Percentiles rank a stretch among this genome's conserved stretches.
Evolutionary conservation across 2,888 invertebrate genomes (phyloP).

Genomic region (Lordiphosa fenestrarum): DNA sequence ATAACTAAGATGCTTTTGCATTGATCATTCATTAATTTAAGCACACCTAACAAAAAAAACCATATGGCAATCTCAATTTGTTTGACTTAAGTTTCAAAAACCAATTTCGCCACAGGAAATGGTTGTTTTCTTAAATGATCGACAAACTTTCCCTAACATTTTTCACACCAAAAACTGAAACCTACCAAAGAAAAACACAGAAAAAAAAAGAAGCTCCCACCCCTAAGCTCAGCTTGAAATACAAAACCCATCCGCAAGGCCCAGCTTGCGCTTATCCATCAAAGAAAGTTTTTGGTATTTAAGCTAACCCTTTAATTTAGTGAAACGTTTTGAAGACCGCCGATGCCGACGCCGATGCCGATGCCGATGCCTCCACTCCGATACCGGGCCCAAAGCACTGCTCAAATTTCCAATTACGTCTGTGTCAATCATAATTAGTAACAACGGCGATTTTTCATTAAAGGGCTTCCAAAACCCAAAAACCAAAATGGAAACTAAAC

Average conservation of each 20-base stretch:
- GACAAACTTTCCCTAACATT: conserved; percentile 56
- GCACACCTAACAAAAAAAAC: too few relatives aligned
- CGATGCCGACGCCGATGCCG: conserved; percentile 46
- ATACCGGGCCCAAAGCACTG: conserved; percentile 56
- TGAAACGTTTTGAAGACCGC: conserved; percentile 71
- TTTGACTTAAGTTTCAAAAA: too few relatives aligned
- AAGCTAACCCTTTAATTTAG: conserved; percentile 69
- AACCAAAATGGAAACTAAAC: conserved; percentile 42
- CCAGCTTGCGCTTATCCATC: conserved; percentile 64
- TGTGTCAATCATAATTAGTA: conserved; percentile 79
- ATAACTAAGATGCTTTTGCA: too few relatives aligned
- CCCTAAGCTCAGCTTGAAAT: conserved; percentile 14
- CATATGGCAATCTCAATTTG: too few relatives aligned
- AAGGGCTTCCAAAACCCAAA: conserved; percentile 49
- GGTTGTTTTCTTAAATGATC: neutral
- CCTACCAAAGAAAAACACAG: too few relatives aligned
- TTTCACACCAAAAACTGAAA: conserved; percentile 49
- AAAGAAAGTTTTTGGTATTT: conserved; percentile 60
- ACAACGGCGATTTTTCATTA: conserved; percentile 77
- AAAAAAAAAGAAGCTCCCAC: conserved; percentile 5
- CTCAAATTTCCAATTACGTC: conserved; percentile 76
- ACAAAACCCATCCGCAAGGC: neutral
- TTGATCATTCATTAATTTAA: too few relatives aligned
- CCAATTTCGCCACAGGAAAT: too few relatives aligned
- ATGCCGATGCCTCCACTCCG: conserved; percentile 26